Conservation (phyloP, 2,113 vertebrate species). For the Leptobrachium leishanense region DNA sequence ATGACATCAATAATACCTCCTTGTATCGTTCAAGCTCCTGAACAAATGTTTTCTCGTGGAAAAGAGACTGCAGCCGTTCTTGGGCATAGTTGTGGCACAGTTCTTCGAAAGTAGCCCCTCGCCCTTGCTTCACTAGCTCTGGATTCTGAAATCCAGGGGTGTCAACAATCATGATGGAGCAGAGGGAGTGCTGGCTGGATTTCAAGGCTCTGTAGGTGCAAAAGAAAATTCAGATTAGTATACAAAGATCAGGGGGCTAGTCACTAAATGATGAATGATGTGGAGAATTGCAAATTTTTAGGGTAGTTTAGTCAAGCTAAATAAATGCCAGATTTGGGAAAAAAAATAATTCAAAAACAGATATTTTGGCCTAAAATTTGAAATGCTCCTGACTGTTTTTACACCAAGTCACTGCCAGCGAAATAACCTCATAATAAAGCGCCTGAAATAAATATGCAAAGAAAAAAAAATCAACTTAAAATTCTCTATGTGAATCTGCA, state of each 20-base stretch:
- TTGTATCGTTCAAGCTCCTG: slow-evolving; percentile 92
- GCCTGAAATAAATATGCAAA: too few species aligned
- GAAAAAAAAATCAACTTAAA: not conserved
- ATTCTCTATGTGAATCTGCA: slow-evolving; percentile 3
- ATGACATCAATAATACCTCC: slow-evolving; percentile 73
- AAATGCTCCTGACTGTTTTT: too few species aligned
- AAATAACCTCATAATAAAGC: too few species aligned
- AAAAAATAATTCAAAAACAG: too few species aligned
- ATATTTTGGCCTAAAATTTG: too few species aligned
- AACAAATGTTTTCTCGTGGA: slow-evolving; percentile 88
- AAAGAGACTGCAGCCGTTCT: slow-evolving; percentile 91
- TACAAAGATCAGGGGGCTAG: not conserved
- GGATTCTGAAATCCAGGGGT: slow-evolving; percentile 95
- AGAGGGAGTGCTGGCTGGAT: slow-evolving; percentile 92
- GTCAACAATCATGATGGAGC: slow-evolving; percentile 93
- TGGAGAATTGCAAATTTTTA: too few species aligned
- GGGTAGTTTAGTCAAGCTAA: too few species aligned
- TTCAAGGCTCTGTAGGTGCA: slow-evolving; percentile 80
- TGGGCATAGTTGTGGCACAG: slow-evolving; percentile 97
- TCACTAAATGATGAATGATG: too few species aligned
- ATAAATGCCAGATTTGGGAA: too few species aligned
- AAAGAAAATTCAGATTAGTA: not conserved
- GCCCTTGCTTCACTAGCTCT: slow-evolving; percentile 73
- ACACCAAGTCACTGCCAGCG: too few species aligned
- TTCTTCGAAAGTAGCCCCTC: slow-evolving; percentile 92